Percentiles rank a stretch among this genome's conserved stretches.
Conservation (phyloP, 2,888 invertebrate genomes). For the Biston betularia region DNA sequence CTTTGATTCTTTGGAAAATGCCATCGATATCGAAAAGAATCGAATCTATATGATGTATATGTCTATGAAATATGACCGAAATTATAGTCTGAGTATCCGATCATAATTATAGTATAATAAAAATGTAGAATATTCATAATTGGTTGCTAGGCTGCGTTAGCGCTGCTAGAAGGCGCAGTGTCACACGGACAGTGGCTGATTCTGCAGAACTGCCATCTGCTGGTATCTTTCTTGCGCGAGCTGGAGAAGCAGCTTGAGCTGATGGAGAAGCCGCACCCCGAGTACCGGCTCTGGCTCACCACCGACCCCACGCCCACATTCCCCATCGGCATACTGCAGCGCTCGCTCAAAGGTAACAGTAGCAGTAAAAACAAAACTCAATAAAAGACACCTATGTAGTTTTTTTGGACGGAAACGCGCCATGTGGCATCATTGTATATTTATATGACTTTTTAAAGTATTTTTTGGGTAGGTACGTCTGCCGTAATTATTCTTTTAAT, state of each 20-base stretch:
- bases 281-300: conserved; percentile 97
- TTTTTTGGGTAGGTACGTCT: no score
- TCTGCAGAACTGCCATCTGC: conserved; percentile 96
- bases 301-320: conserved; percentile 95
- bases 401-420: background rate
- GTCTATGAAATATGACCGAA: no score
- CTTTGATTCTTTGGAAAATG: no score
- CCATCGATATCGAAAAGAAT: no score
- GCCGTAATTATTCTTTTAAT: no score
- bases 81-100: no score
- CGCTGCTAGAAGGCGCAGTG: conserved; percentile 89
- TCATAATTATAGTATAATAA: no score
- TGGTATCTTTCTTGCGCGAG: conserved; percentile 91
- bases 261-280: conserved; percentile 93
- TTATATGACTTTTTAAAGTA: no score
- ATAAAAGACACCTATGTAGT: background rate
- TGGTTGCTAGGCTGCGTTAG: conserved; percentile 87
- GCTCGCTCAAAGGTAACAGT: conserved; percentile 90
- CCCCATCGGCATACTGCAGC: conserved; percentile 95
- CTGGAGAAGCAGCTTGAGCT: conserved; percentile 94
- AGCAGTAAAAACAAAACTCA: no score
- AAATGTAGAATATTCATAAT: background rate
- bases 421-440: background rate
- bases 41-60: no score
- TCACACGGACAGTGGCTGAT: conserved; percentile 95